phyloP scores from a whole-genome alignment of 2,888 invertebrate species.

The Blomia tropicalis region DNA sequence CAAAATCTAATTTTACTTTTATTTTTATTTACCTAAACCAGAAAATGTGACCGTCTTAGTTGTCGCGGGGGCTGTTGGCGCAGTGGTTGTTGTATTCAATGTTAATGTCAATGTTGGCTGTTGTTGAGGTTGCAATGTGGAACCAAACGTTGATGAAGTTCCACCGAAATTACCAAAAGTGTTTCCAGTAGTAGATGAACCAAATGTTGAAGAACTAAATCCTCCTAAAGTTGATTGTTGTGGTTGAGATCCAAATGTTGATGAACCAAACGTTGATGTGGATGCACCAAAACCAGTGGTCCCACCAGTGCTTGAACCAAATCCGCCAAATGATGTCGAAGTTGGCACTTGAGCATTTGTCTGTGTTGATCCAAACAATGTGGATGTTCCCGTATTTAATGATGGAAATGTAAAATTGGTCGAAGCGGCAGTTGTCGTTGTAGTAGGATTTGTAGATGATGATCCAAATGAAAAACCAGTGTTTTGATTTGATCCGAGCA shows the following conservation, averaged over 20 bases:
- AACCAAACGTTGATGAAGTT: background rate
- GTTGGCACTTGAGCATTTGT: no score
- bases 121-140: background rate
- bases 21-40: conserved; percentile 5
- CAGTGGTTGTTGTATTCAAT: background rate
- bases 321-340: no score
- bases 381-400: background rate
- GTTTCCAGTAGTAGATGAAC: background rate
- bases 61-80: background rate
- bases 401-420: no score
- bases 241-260: background rate
- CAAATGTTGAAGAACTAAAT: no score
- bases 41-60: background rate
- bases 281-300: background rate
- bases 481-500: no score
- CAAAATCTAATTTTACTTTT: background rate
- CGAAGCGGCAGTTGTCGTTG: no score
- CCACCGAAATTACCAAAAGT: background rate
- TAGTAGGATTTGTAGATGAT: background rate
- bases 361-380: background rate
- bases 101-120: conserved; percentile 13
- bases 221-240: background rate
- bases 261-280: background rate
- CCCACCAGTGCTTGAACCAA: no score
- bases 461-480: background rate